These are phyloP conservation scores for Drosophila quadrilineata DNA, from an alignment of 1,140 invertebrate species.

Conservation along the genomic window DNA sequence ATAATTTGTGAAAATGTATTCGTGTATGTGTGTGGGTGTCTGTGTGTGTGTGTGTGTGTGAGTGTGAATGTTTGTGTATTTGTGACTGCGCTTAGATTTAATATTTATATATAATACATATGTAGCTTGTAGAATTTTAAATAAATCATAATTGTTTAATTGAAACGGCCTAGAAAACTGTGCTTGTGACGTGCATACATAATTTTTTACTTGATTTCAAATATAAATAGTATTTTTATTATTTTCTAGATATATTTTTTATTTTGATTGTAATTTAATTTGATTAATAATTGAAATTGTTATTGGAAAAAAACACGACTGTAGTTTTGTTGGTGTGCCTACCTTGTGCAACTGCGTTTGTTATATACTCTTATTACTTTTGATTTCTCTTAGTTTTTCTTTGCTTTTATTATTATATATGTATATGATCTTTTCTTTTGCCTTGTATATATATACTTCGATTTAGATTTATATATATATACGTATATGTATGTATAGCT, in stretches of 20 bases:
- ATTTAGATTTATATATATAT: conserved; percentile 57
- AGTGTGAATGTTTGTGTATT: neutral
- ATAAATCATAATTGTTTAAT: conserved; percentile 69
- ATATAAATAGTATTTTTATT: too few species aligned
- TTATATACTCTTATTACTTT: conserved; percentile 73
- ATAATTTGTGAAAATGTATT: neutral
- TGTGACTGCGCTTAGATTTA: conserved; percentile 44
- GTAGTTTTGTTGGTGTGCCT: conserved; percentile 79
- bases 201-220: conserved; percentile 60
- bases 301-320: conserved; percentile 69
- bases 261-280: conserved; percentile 32
- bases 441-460: conserved; percentile 62
- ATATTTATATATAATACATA: conserved; percentile 61
- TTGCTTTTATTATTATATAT: conserved; percentile 38
- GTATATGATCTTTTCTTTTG: conserved; percentile 53
- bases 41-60: conserved; percentile 1
- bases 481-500: too few species aligned
- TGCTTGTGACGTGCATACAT: conserved; percentile 75
- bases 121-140: conserved; percentile 54
- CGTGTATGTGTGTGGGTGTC: conserved; percentile 5
- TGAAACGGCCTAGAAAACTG: conserved; percentile 74
- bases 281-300: conserved; percentile 70
- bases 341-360: conserved; percentile 81
- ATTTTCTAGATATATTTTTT: conserved; percentile 6
- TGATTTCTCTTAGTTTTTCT: conserved; percentile 24